phyloP scores from a whole-genome alignment of 2,888 invertebrate species.

The Drosophila paranaensis region DNA sequence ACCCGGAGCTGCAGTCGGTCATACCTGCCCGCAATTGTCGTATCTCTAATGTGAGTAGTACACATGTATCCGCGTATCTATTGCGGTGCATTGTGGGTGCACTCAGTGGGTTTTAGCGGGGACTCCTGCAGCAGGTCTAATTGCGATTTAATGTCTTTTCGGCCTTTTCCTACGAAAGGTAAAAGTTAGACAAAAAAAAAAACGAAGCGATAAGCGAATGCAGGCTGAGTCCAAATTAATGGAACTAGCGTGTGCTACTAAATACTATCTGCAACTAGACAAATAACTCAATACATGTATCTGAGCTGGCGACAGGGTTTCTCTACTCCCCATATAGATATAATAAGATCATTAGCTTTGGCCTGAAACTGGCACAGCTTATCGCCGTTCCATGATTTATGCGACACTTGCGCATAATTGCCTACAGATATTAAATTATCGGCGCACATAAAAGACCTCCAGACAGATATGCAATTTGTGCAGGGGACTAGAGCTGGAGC shows the following conservation, averaged over 20 bases:
- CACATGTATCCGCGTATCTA: conserved; percentile 33
- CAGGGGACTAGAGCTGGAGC: background rate
- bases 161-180: conserved; percentile 62
- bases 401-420: conserved; percentile 59
- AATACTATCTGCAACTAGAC: conserved; percentile 31
- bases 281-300: conserved; percentile 19
- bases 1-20: conserved; percentile 12
- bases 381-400: conserved; percentile 69
- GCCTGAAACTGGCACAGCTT: conserved; percentile 64
- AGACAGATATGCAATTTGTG: conserved; percentile 8
- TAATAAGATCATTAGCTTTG: conserved; percentile 57
- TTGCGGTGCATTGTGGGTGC: conserved; percentile 20
- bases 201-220: conserved; percentile 57
- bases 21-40: conserved; percentile 19
- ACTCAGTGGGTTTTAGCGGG: conserved; percentile 17
- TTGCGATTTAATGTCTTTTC: conserved; percentile 80
- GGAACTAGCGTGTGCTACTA: conserved; percentile 45
- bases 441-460: conserved; percentile 8
- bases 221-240: conserved; percentile 53
- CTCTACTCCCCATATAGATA: background rate
- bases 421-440: conserved; percentile 25
- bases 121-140: conserved; percentile 64
- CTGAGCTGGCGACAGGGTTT: conserved; percentile 11
- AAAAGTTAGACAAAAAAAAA: conserved; percentile 39
- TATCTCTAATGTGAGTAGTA: conserved; percentile 25